Conservation (phyloP, 2,113 vertebrate species). For the Pomatorhinus ruficollis region DNA sequence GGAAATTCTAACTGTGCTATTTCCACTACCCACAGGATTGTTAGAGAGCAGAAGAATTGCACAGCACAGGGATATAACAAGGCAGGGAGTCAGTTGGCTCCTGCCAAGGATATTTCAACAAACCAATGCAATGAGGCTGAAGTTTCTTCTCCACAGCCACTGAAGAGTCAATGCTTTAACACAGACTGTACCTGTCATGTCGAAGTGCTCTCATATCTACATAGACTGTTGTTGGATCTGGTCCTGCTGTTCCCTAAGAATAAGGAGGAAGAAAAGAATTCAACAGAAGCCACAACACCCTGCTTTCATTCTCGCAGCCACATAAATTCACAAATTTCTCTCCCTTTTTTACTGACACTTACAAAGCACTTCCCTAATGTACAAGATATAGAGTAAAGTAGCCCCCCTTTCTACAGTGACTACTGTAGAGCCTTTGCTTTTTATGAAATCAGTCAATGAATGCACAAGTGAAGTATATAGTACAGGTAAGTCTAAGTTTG, state of each 20-base stretch:
- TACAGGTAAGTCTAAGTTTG: neutral
- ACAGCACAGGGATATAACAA: neutral
- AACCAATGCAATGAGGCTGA: neutral
- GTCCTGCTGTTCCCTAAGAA: conserved; percentile 90
- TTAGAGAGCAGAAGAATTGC: neutral
- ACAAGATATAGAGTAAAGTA: neutral
- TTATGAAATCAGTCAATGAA: neutral
- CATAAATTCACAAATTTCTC: neutral
- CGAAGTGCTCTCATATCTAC: conserved; percentile 95
- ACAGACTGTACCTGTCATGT: conserved; percentile 84
- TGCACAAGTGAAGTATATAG: neutral
- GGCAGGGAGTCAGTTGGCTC: neutral
- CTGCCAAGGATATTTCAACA: neutral
- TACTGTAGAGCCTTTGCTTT: neutral
- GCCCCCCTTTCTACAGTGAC: neutral
- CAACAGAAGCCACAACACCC: neutral
- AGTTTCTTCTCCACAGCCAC: neutral
- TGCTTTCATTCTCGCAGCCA: neutral
- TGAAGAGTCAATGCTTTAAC: neutral
- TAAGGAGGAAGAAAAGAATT: conserved; percentile 19
- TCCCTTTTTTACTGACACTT: neutral
- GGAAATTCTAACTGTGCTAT: neutral
- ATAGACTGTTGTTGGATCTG: conserved; percentile 95
- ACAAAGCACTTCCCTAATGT: neutral
- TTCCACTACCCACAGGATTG: neutral